Evolutionary conservation across 92 coral and sea anemone genomes (phyloP).

Genomic region (Siderastrea siderea): DNA sequence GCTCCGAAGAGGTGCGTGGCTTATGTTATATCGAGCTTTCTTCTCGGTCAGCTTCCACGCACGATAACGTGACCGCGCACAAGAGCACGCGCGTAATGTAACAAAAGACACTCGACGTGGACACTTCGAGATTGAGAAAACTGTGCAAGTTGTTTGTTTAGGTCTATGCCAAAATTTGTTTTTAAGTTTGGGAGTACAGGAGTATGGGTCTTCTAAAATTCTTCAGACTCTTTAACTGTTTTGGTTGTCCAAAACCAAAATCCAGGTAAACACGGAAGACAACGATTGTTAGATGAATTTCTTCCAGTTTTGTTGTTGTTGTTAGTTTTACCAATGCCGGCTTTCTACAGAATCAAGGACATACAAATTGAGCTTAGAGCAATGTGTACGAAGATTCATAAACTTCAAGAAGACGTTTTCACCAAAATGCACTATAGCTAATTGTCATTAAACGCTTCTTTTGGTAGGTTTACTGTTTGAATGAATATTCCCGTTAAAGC

Average conservation of each 20-base stretch:
- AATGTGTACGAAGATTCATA: not conserved
- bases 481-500: no score
- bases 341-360: not conserved
- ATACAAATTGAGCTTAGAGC: not conserved
- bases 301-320: no score
- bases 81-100: not conserved
- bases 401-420: not conserved
- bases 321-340: not conserved
- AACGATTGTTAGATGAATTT: not conserved
- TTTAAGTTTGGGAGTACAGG: not conserved
- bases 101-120: not conserved
- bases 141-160: not conserved
- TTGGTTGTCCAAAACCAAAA: not conserved
- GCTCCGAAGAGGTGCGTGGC: no score
- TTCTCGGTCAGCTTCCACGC: no score
- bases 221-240: not conserved
- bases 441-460: no score
- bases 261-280: not conserved
- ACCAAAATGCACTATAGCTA: not conserved
- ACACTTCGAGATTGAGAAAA: not conserved
- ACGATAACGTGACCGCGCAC: not conserved
- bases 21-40: no score
- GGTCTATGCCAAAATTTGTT: not conserved
- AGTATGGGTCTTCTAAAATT: not conserved
- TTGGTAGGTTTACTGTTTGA: no score